Evolutionary conservation across 2,113 vertebrate genomes (phyloP), one percentile per base, ranked within the genome.

Genomic region (Callospermophilus lateralis): DNA sequence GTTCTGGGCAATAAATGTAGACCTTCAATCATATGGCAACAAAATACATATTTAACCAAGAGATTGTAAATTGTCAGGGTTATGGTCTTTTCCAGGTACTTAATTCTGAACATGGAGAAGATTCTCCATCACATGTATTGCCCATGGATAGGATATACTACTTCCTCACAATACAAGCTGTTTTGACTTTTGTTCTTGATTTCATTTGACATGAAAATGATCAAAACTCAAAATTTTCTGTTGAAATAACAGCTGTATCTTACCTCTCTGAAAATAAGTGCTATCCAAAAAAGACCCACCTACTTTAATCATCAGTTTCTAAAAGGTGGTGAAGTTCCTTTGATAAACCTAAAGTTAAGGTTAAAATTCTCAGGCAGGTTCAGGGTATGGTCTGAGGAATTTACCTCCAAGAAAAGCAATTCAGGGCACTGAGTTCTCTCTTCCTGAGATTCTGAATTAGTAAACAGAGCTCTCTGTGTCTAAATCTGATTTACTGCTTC

Each of bases 121-220:
- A 20, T 39, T 58, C 15, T 19, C 22, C 10, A 65, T 2, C 22
- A 34, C 6, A 67, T 84, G n/a, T 84, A 90, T 17, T 63, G 17
- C 30, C 74, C 76, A 28, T 72, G 37, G 80, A 11, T 13, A 77
- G 51, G 34, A 76, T 1, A 80, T 10, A 77, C 42, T 22, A 17
- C 3, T 10, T 92, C 67, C 10, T 58, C 1, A n/a, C 19, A 24
- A 51, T 0, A 73, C 13, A 61, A 84, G 3, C 48, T 79, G 26
- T 84, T 68, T 87, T 63, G 10, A 84, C 92, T 96, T 93, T 76
- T 53, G 81, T 68, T 73, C 34, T 63, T 73, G 6, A 86, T 93
- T 89, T 86, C 17, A 65, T 79, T 63, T 7, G 24, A 30, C 19
- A 80, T 0, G 0, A 37, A 89, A 11, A 2, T 37, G 12, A 0